A percentile compares a stretch with the other conserved stretches of the same genome.
phyloP scores from a whole-genome alignment of 2,113 vertebrate genomes.

The Tricholaema leucomelas region DNA sequence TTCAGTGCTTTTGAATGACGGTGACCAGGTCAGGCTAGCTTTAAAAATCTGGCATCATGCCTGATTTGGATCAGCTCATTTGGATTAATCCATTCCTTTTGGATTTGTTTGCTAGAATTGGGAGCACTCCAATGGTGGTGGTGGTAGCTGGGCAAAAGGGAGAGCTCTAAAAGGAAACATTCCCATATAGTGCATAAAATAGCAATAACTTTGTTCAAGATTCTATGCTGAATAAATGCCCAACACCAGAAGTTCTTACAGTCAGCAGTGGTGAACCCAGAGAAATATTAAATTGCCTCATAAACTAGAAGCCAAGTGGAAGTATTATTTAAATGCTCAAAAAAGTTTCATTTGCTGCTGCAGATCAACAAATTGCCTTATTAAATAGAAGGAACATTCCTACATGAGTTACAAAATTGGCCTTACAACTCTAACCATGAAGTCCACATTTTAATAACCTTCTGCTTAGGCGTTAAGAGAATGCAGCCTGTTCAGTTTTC shows the following conservation, averaged over 20 bases:
- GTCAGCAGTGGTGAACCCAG: slow-evolving; percentile 53
- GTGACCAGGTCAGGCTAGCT: not conserved
- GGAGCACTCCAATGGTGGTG: not conserved
- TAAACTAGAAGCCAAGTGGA: slow-evolving; percentile 62
- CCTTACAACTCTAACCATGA: slow-evolving; percentile 13
- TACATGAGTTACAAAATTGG: slow-evolving; percentile 27
- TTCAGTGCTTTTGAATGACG: not conserved
- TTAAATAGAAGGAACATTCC: slow-evolving; percentile 48
- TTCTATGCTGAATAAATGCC: slow-evolving; percentile 60
- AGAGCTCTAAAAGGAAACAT: slow-evolving; percentile 4
- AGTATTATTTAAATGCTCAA: slow-evolving; percentile 55
- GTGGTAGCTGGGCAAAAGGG: not conserved
- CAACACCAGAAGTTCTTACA: slow-evolving; percentile 39
- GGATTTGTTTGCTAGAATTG: not conserved
- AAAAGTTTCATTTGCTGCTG: slow-evolving; percentile 54
- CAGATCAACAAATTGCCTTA: slow-evolving; percentile 25
- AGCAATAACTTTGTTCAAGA: slow-evolving; percentile 51
- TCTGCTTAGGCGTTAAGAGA: not conserved
- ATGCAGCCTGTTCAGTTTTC: not conserved
- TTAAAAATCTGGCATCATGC: not conserved
- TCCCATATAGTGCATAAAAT: slow-evolving; percentile 48
- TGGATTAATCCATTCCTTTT: not conserved
- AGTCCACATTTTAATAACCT: slow-evolving; percentile 6
- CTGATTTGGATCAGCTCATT: not conserved
- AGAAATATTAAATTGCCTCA: slow-evolving; percentile 52